These are phyloP conservation scores for Mythimna pallens DNA, from an alignment of 2,888 invertebrate species.

Conservation along the genomic window DNA sequence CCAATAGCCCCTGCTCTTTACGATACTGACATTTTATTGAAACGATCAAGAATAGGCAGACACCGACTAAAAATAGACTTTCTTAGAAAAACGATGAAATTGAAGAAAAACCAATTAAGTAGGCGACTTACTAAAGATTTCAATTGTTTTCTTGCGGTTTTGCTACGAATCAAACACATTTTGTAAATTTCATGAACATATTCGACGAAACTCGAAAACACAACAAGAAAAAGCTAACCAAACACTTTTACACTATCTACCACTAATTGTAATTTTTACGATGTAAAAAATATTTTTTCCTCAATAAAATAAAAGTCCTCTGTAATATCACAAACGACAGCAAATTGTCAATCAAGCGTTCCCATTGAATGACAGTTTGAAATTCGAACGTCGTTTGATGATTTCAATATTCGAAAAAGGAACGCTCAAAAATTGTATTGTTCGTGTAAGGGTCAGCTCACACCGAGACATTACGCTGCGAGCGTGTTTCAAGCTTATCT, in stretches of 20 bases:
- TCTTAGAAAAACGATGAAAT: conserved; percentile 19
- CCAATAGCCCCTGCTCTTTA: not conserved
- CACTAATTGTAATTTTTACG: conserved; percentile 9
- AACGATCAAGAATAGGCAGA: not conserved
- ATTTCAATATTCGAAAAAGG: conserved; percentile 31
- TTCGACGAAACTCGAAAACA: not conserved
- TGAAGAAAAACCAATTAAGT: conserved; percentile 34
- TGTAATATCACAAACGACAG: conserved; percentile 40
- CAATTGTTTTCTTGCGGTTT: conserved; percentile 32
- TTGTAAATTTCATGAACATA: not conserved
- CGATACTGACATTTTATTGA: not conserved
- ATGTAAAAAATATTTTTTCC: conserved; percentile 17
- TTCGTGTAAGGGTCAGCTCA: conserved; percentile 8
- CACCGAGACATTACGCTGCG: not conserved
- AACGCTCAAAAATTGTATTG: conserved; percentile 16
- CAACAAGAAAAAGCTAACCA: not conserved
- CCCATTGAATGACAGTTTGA: conserved; percentile 45
- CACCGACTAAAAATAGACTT: conserved; percentile 13
- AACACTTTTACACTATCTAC: conserved; percentile 9
- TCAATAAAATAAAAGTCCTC: conserved; percentile 31
- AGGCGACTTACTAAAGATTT: conserved; percentile 31
- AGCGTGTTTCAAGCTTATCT: not conserved
- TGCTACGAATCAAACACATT: conserved; percentile 47
- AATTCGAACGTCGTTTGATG: conserved; percentile 55
- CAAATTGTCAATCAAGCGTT: conserved; percentile 54